These are phyloP conservation scores for Hippocampus barbouri DNA, from an alignment of 2,113 vertebrate species.

Conservation along the genomic window DNA sequence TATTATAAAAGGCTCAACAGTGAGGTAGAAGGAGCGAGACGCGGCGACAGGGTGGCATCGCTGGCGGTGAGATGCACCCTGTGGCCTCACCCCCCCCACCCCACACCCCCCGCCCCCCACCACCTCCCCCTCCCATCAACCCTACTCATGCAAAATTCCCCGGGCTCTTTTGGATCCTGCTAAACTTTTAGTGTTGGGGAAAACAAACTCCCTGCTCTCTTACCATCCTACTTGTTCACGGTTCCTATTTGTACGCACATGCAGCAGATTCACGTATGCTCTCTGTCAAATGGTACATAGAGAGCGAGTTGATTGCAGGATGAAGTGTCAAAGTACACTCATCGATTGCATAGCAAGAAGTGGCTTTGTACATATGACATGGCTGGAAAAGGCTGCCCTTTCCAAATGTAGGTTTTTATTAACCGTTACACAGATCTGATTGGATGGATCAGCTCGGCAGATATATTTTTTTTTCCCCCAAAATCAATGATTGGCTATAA, in stretches of 20 bases:
- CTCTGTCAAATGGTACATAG: not conserved
- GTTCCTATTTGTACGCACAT: not conserved
- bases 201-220: conserved; percentile 31
- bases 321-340: not conserved
- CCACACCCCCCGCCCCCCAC: no score
- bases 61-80: conserved; percentile 60
- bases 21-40: conserved; percentile 25
- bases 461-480: no score
- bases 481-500: no score
- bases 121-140: conserved; percentile 3
- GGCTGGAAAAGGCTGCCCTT: no score
- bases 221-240: conserved; percentile 34
- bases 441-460: no score
- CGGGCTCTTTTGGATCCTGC: conserved; percentile 45
- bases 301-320: not conserved
- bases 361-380: not conserved
- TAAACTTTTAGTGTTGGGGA: conserved; percentile 49
- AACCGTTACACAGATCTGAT: no score
- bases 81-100: conserved; percentile 36
- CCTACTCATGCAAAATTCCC: conserved; percentile 31
- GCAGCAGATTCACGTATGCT: not conserved
- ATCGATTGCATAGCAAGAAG: not conserved
- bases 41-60: conserved; percentile 47
- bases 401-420: no score
- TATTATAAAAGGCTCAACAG: conserved; percentile 62